Conservation (phyloP, 2,888 invertebrate species). For the Caenorhabditis uteleia region DNA sequence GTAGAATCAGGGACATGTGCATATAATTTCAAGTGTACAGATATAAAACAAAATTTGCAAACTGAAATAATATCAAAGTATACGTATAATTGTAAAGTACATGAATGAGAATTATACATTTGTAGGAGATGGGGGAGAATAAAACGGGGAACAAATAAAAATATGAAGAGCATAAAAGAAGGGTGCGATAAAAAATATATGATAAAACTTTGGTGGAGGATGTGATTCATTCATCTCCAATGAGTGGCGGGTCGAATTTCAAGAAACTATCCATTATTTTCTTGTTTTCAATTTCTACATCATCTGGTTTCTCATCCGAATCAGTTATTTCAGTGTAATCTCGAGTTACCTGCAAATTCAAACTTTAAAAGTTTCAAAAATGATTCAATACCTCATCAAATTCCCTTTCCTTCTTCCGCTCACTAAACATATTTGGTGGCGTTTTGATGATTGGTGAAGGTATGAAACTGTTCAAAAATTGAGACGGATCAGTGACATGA, state of each 20-base stretch:
- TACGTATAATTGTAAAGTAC: no score
- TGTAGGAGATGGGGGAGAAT: no score
- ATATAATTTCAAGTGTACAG: no score
- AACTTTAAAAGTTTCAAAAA: neutral
- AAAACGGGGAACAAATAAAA: neutral
- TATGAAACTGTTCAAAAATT: slow-evolving; percentile 18
- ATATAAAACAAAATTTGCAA: no score
- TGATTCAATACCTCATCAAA: neutral
- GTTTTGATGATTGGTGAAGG: slow-evolving; percentile 26
- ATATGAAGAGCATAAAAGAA: slow-evolving; percentile 2
- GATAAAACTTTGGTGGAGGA: slow-evolving; percentile 1
- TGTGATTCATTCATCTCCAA: neutral
- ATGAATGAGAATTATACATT: no score
- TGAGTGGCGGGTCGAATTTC: slow-evolving; percentile 14
- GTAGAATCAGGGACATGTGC: no score
- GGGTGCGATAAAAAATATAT: slow-evolving; percentile 15
- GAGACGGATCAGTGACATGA: slow-evolving; percentile 26
- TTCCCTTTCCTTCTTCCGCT: neutral
- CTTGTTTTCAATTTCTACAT: no score
- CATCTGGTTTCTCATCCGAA: neutral
- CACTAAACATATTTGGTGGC: slow-evolving; percentile 17
- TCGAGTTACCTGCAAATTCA: neutral
- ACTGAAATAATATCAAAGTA: no score
- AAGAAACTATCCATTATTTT: slow-evolving; percentile 9
- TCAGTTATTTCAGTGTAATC: slow-evolving; percentile 6